Evolutionary conservation across 2,113 vertebrate species (phyloP), one percentile per base, ranked within the genome.

Genomic region (Microcebus lehilahytsara): DNA sequence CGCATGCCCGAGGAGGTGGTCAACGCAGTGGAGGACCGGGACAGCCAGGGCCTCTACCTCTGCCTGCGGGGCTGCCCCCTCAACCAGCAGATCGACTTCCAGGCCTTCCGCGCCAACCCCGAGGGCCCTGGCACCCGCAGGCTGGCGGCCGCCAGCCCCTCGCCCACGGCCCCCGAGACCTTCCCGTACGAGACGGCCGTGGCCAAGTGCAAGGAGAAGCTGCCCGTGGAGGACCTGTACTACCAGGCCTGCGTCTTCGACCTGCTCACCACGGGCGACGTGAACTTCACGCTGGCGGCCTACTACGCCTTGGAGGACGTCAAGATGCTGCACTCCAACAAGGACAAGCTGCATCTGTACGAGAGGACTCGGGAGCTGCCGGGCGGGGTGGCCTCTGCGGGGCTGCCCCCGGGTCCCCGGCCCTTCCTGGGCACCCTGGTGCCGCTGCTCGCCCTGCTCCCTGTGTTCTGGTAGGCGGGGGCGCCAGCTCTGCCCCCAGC

Each of bases 181-280:
- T 99, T 99, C 95, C 99, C 99, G 0, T 99, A 99, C 0, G 99
- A 99, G 96, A 98, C 99, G 0, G 99, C 99, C 49, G 99, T 97
- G 3, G 99, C 99, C 98, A 99, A 99, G 98, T 99, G 99, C 98
- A 99, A 99, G 98, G 99, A 99, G 97, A 99, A 99, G 93, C 99
- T 99, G 93, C 99, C 99, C 0, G 99, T 99, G 96, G 99, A 99
- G 98, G 99, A 99, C 97, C 98, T 99, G 85, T 99, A 99, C 98
- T 99, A 99, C 96, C 99, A 99, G 96, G 99, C 99, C 75, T 99
- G 99, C 17, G 99, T 99, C 97, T 99, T 99, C 0, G 99, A 99
- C 97, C 99, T 99, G 56, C 99, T 99, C 69, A 99, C 99, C 40
- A 99, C 99, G 0, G 99, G 99, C 0, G 99, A 99, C 0, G 99